A percentile compares a stretch with the other conserved stretches of the same genome.
phyloP scores from a whole-genome alignment of 2,888 invertebrate species.

The Anoncus sp. region DNA sequence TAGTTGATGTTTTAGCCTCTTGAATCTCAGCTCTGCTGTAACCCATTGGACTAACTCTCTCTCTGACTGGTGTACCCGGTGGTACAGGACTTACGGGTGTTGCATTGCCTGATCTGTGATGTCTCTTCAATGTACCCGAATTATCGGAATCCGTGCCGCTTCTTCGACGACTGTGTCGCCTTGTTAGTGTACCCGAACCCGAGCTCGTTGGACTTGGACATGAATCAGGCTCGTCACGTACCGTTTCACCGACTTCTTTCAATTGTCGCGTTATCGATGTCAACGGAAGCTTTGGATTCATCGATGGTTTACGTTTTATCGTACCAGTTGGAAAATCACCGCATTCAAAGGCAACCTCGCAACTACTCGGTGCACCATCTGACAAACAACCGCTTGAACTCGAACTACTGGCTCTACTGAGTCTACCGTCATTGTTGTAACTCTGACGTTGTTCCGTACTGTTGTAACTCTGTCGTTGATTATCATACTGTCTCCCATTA shows the following conservation, averaged over 20 bases:
- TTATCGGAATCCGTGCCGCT: conserved; percentile 84
- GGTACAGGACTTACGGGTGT: conserved; percentile 83
- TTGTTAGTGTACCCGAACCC: conserved; percentile 84
- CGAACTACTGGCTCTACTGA: conserved; percentile 92
- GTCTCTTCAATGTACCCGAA: conserved; percentile 80
- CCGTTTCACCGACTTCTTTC: conserved; percentile 93
- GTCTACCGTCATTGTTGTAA: conserved; percentile 84
- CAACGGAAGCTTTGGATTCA: conserved; percentile 95
- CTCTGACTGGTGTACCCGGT: conserved; percentile 84
- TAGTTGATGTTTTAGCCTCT: conserved; percentile 80
- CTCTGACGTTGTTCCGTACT: conserved; percentile 79
- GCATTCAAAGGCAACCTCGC: conserved; percentile 84
- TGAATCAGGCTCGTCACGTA: conserved; percentile 84
- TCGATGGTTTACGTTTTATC: conserved; percentile 96
- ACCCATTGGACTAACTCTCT: conserved; percentile 83
- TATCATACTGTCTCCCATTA: conserved; percentile 75
- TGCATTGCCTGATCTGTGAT: conserved; percentile 83
- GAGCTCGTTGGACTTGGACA: conserved; percentile 83
- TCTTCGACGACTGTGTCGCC: conserved; percentile 86
- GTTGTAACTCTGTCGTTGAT: conserved; percentile 75
- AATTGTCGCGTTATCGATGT: conserved; percentile 96
- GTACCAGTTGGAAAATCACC: conserved; percentile 87
- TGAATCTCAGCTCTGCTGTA: conserved; percentile 77
- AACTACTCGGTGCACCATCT: conserved; percentile 90
- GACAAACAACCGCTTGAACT: conserved; percentile 94